Evolutionary conservation across 2,888 invertebrate species (phyloP), one percentile per base, ranked within the genome.

Genomic region (Lochmaea crataegi): DNA sequence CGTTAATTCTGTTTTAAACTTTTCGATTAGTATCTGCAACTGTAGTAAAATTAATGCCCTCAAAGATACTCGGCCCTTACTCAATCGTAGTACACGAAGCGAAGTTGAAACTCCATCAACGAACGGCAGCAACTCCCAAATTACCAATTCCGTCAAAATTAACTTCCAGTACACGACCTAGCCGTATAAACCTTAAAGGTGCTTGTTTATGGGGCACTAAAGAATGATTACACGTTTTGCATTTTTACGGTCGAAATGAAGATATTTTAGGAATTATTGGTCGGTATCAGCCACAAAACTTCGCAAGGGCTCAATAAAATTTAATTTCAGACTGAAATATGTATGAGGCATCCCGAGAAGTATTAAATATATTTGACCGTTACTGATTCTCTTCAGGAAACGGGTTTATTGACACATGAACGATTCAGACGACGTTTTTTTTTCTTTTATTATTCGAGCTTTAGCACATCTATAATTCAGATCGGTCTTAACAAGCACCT

Each of bases 161-260:
- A 45, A 66, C 65, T 74, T 68, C 48, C 68, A 12, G 57, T 65
- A 42, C 68, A 68, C 71, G 71, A 61, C 56, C 45, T 51, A 61
- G 41, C 68, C 68, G 68, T 71, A 74, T 71, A 61, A 71, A 68
- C 74, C 74, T 68, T 60, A 65, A 74, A 74, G 71, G 68, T 61
- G 70, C 70, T 71, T 74, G 74, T 74, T 74, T 71, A 71, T 66
- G 71, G 53, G 61, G 68, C 68, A 71, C 51, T 74, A 71, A 74
- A 74, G 74, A 71, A 74, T 74, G 71, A 74, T 74, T 74, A 71
- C 74, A 71, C 65, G 68, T 68, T 74, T 74, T 74, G 74, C 70
- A 74, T 71, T 71, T 74, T 74, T 71, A 74, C 71, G 71, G 61
- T 16, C 68, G 71, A 71, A 74, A 74, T 74, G 71, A 68, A 71